Evolutionary conservation across 1,140 invertebrate species (phyloP).

Genomic region (Druon quercuslanigerum): DNA sequence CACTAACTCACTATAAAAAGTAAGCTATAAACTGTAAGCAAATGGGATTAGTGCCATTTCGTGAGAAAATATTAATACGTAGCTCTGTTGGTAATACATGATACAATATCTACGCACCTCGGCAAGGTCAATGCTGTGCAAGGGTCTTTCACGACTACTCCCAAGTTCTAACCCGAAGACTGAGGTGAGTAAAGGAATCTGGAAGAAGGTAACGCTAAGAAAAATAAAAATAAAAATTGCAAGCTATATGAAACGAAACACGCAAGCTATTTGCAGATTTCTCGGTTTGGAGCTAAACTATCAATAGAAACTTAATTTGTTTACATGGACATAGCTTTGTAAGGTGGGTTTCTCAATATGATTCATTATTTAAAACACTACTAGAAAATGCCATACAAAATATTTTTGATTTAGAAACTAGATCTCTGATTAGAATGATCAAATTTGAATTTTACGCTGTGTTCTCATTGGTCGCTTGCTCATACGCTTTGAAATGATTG

Average conservation of each 20-base stretch:
- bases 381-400: neutral
- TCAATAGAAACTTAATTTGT: constrained; percentile 50
- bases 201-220: constrained; percentile 73
- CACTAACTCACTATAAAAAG: constrained; percentile 63
- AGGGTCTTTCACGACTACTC: constrained; percentile 76
- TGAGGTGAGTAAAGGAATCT: constrained; percentile 75
- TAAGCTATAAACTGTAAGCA: constrained; percentile 72
- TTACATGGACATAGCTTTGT: constrained; percentile 36
- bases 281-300: constrained; percentile 29
- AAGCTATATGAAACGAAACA: constrained; percentile 40
- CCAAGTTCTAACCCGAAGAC: constrained; percentile 74
- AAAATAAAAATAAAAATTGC: constrained; percentile 66
- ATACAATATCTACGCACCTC: constrained; percentile 77
- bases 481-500: too few species aligned
- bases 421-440: too few species aligned
- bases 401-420: neutral
- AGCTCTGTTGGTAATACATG: constrained; percentile 77
- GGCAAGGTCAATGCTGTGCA: constrained; percentile 76
- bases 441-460: too few species aligned
- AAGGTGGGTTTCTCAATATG: constrained; percentile 36
- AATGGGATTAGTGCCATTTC: constrained; percentile 75
- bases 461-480: too few species aligned
- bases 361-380: constrained; percentile 16
- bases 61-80: constrained; percentile 77
- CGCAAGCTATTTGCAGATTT: constrained; percentile 41